Evolutionary conservation across 2,113 vertebrate genomes (phyloP).

Genomic region (Piaya cayana): DNA sequence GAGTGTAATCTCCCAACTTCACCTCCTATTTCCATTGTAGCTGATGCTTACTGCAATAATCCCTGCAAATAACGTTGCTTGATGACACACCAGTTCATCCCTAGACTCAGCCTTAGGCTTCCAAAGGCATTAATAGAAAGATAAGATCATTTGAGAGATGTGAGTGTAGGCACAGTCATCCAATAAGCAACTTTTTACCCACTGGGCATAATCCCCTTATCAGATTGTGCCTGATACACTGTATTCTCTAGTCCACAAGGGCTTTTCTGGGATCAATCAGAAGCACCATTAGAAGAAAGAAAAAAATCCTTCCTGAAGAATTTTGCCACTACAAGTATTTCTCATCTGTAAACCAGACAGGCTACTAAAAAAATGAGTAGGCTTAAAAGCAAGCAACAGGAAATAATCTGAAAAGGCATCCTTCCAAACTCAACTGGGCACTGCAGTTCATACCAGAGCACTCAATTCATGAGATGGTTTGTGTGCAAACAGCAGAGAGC

Average conservation of each 20-base stretch:
- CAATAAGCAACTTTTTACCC: conserved; percentile 1
- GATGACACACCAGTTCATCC: background rate
- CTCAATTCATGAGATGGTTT: background rate
- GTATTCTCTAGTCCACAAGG: background rate
- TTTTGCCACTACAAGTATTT: background rate
- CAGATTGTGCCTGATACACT: background rate
- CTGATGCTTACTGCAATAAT: background rate
- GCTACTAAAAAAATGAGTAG: background rate
- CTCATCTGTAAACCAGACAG: background rate
- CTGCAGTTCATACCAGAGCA: background rate
- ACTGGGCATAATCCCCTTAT: background rate
- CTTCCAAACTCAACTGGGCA: background rate
- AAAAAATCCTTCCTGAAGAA: background rate
- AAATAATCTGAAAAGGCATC: background rate
- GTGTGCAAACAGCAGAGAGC: background rate
- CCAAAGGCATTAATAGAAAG: background rate
- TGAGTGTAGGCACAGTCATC: background rate
- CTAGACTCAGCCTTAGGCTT: background rate
- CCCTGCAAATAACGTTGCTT: conserved; percentile 1
- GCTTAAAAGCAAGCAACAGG: background rate
- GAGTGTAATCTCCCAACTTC: background rate
- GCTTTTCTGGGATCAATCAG: conserved; percentile 27
- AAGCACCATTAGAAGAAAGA: background rate
- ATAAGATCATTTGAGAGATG: conserved; percentile 1
- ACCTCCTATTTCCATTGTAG: background rate